phyloP scores from a whole-genome alignment of 1,140 invertebrate genomes.

The Anadara kagoshimensis region DNA sequence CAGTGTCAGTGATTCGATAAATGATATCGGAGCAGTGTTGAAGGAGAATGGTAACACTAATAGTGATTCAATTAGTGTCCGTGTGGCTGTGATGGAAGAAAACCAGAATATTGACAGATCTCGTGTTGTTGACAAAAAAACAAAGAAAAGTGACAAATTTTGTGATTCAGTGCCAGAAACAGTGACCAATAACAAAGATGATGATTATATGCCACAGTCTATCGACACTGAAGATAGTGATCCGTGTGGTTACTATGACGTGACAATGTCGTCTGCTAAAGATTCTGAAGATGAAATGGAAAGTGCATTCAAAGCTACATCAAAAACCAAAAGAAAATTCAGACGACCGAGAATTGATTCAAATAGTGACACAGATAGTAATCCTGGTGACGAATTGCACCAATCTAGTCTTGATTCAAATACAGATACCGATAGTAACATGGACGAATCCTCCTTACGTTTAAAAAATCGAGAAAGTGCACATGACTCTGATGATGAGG shows the following conservation, averaged over 20 bases:
- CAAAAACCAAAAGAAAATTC: slow-evolving; percentile 25
- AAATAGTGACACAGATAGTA: slow-evolving; percentile 29
- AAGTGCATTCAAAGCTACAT: slow-evolving; percentile 9
- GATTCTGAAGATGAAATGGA: slow-evolving; percentile 39
- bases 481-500: slow-evolving; percentile 62
- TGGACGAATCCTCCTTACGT: slow-evolving; percentile 4
- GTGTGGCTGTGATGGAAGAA: not conserved
- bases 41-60: slow-evolving; percentile 5
- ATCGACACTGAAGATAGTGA: slow-evolving; percentile 34
- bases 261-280: slow-evolving; percentile 16
- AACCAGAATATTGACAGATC: not conserved
- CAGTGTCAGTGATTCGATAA: slow-evolving; percentile 4
- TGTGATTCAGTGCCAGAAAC: not conserved
- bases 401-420: not conserved
- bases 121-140: not conserved
- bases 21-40: slow-evolving; percentile 9
- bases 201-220: slow-evolving; percentile 20
- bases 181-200: slow-evolving; percentile 33
- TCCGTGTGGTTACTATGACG: slow-evolving; percentile 16
- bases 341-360: slow-evolving; percentile 6
- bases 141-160: slow-evolving; percentile 11
- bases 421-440: slow-evolving; percentile 33
- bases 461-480: slow-evolving; percentile 44
- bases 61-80: not conserved
- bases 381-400: too few species aligned